phyloP scores from a whole-genome alignment of 2,888 invertebrate species.

The Oasisia sp. region DNA sequence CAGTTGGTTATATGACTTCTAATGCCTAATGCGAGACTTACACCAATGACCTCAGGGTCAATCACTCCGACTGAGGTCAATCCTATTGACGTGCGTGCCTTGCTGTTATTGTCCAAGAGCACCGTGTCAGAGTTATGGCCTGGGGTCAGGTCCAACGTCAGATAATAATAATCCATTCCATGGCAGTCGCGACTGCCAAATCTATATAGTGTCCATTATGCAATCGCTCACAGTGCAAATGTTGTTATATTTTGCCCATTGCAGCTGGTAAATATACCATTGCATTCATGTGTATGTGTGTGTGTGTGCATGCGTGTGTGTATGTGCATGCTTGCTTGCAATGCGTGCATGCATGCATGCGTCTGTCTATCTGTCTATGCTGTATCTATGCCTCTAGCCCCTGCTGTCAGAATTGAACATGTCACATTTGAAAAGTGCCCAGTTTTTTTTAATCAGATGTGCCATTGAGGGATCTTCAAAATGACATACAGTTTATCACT shows the following conservation, averaged over 20 bases:
- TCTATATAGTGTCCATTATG: background rate
- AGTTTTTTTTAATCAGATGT: too few species aligned
- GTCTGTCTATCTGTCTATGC: too few species aligned
- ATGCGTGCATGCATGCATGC: slow-evolving; percentile 24
- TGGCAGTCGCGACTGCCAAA: background rate
- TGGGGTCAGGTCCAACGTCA: background rate
- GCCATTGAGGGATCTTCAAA: too few species aligned
- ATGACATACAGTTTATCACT: too few species aligned
- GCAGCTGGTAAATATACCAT: background rate
- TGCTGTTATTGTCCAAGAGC: background rate
- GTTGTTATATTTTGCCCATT: background rate
- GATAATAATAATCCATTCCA: background rate
- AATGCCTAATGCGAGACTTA: background rate
- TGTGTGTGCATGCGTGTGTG: background rate
- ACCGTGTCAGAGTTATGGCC: background rate
- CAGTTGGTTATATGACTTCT: background rate
- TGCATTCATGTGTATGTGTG: background rate
- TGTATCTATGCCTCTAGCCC: too few species aligned
- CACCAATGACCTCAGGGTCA: background rate
- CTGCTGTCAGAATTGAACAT: too few species aligned
- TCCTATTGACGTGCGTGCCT: background rate
- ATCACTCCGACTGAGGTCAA: background rate
- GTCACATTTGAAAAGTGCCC: too few species aligned
- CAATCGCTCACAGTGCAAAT: background rate
- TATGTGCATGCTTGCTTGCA: slow-evolving; percentile 19